Percentiles rank a stretch among this genome's conserved stretches.
These are phyloP conservation scores for Amaurobius ferox DNA, from an alignment of 2,888 invertebrate genomes.

Conservation along the genomic window DNA sequence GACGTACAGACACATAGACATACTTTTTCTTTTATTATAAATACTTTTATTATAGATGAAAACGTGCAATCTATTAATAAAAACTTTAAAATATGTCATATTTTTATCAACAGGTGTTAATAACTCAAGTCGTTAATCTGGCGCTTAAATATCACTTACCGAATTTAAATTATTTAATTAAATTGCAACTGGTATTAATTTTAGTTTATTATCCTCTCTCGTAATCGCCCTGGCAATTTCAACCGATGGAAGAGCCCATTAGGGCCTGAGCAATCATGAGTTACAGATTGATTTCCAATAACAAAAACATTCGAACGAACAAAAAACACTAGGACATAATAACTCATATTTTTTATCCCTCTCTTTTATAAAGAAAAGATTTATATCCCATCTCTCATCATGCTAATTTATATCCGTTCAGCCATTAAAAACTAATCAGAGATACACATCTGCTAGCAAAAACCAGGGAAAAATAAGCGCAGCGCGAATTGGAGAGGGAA, in stretches of 20 bases:
- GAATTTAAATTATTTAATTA: no score
- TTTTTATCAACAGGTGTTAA: neutral
- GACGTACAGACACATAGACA: no score
- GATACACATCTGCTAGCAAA: slow-evolving; percentile 45
- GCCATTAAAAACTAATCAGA: slow-evolving; percentile 71
- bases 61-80: no score
- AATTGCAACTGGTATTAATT: slow-evolving; percentile 2
- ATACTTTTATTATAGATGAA: no score
- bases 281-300: slow-evolving; percentile 71
- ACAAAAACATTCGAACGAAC: slow-evolving; percentile 28
- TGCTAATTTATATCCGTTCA: slow-evolving; percentile 68
- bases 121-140: neutral
- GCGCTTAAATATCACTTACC: no score
- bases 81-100: no score
- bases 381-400: slow-evolving; percentile 58
- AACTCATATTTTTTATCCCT: slow-evolving; percentile 43
- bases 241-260: neutral
- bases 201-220: neutral
- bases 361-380: slow-evolving; percentile 56
- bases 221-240: neutral
- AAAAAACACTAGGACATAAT: slow-evolving; percentile 35
- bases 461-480: slow-evolving; percentile 31
- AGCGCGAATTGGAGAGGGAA: slow-evolving; percentile 36
- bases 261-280: neutral
- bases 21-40: no score